A percentile compares a stretch with the other conserved stretches of the same genome.
Conservation (phyloP, 2,888 invertebrate genomes). For the Listrodromus nycthemerus region DNA sequence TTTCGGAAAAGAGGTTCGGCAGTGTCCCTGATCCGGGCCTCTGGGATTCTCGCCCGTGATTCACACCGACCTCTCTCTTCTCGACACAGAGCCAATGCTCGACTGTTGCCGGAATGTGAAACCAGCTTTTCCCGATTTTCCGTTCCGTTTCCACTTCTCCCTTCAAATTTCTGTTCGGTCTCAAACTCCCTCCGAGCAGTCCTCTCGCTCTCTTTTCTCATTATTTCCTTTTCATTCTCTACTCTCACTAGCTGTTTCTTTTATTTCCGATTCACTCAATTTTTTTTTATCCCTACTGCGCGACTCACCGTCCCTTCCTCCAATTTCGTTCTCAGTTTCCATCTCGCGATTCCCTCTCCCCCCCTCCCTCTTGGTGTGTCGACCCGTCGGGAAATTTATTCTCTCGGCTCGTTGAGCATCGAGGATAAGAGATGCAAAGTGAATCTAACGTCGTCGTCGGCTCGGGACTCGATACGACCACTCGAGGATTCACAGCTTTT, state of each 20-base stretch:
- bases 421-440: constrained; percentile 67
- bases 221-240: constrained; percentile 15
- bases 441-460: constrained; percentile 67
- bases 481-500: constrained; percentile 60
- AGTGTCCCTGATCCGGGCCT: neutral
- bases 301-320: constrained; percentile 28
- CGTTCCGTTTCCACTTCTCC: neutral
- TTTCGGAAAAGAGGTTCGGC: neutral
- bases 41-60: neutral
- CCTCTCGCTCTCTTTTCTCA: neutral
- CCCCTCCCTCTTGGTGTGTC: constrained; percentile 36
- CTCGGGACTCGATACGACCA: constrained; percentile 66
- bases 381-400: constrained; percentile 68
- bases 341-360: constrained; percentile 57
- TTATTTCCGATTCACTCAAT: constrained; percentile 49
- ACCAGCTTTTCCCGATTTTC: neutral
- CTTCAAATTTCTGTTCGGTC: neutral
- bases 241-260: constrained; percentile 30
- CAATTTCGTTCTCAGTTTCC: constrained; percentile 66
- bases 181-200: neutral
- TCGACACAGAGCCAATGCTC: neutral
- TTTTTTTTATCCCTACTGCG: constrained; percentile 23
- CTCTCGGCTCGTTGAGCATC: constrained; percentile 66
- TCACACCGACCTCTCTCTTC: neutral
- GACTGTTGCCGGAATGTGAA: constrained; percentile 5